Percentiles rank a stretch among this genome's conserved stretches.
These are phyloP conservation scores for Gonioctena quinquepunctata DNA, from an alignment of 1,140 invertebrate genomes.

Conservation along the genomic window DNA sequence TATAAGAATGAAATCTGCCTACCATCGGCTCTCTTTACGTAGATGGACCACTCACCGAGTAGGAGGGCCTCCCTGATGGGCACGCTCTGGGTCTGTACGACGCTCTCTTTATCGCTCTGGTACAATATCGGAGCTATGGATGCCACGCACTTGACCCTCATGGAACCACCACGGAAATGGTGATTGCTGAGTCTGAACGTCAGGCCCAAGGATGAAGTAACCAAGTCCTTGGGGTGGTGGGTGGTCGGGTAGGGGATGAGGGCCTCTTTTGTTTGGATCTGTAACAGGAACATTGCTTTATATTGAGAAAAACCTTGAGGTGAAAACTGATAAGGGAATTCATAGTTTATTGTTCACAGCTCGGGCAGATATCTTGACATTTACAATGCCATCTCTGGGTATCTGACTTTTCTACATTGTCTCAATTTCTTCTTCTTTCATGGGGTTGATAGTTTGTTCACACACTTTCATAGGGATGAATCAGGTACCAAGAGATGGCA, in stretches of 20 bases:
- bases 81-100: slow-evolving; percentile 58
- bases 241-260: slow-evolving; percentile 59
- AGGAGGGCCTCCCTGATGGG: slow-evolving; percentile 62
- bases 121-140: slow-evolving; percentile 63
- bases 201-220: slow-evolving; percentile 61
- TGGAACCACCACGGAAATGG: slow-evolving; percentile 61
- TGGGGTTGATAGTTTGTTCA: no score
- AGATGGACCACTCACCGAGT: slow-evolving; percentile 57
- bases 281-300: no score
- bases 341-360: no score
- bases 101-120: slow-evolving; percentile 61
- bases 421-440: no score
- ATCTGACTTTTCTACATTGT: no score
- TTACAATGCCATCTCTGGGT: no score
- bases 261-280: slow-evolving; percentile 57
- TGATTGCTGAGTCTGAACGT: slow-evolving; percentile 57
- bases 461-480: no score
- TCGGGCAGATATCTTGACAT: no score
- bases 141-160: slow-evolving; percentile 65
- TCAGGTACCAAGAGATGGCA: no score
- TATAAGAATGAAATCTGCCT: background rate
- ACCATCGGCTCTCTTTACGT: slow-evolving; percentile 3
- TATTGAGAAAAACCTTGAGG: no score
- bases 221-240: slow-evolving; percentile 61
- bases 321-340: no score